These are phyloP conservation scores for Bombylius discolor DNA, from an alignment of 2,888 invertebrate species.

Conservation along the genomic window DNA sequence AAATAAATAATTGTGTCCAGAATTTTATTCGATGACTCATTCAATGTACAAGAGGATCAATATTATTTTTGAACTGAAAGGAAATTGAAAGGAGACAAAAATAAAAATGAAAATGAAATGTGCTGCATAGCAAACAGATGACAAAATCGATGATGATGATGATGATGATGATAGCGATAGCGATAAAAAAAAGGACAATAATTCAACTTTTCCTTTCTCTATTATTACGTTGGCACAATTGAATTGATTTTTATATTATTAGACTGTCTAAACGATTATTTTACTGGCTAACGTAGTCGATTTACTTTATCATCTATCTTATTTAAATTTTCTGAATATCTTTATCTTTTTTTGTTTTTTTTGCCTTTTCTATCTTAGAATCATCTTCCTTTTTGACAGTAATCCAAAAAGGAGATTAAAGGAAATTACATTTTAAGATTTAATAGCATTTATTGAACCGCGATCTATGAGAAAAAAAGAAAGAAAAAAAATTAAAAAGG, in stretches of 20 bases:
- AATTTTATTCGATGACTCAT: neutral
- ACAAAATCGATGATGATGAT: neutral
- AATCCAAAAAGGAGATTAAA: neutral
- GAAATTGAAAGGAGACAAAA: neutral
- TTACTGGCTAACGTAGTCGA: too few relatives aligned
- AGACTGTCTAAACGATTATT: too few relatives aligned
- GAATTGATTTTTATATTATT: too few relatives aligned
- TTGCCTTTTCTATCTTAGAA: too few relatives aligned
- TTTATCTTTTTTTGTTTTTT: too few relatives aligned
- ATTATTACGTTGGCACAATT: too few relatives aligned
- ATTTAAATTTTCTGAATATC: too few relatives aligned
- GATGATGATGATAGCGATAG: neutral
- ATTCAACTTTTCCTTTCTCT: too few relatives aligned
- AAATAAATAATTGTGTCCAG: neutral
- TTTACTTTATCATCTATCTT: too few relatives aligned
- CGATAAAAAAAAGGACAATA: neutral
- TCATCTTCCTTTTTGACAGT: neutral
- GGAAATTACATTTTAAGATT: neutral
- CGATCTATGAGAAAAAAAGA: neutral
- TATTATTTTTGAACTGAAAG: neutral
- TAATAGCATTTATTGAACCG: neutral
- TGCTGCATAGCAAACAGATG: neutral
- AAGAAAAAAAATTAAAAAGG: too few relatives aligned
- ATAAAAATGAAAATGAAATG: neutral
- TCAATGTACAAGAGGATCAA: neutral